Evolutionary conservation across 2,113 vertebrate species (phyloP).

Genomic region (Trogon melanurus): DNA sequence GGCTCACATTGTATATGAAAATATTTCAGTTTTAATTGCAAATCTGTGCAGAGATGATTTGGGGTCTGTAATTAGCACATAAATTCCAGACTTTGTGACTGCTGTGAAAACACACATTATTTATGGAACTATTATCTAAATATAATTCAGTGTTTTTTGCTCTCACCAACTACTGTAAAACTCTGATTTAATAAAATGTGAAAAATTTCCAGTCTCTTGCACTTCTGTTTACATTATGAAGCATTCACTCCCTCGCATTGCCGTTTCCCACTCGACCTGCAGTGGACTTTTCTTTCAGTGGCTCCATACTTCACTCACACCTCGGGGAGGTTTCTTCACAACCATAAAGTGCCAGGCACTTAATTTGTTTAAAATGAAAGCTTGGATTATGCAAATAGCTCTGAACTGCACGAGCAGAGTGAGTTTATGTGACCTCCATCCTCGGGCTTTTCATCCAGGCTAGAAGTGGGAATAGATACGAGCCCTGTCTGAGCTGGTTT

Average conservation of each 20-base stretch:
- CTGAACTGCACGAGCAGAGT: neutral
- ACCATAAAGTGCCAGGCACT: conserved; percentile 6
- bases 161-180: conserved; percentile 66
- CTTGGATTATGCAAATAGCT: conserved; percentile 26
- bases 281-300: neutral
- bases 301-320: neutral
- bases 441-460: neutral
- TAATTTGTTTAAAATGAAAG: conserved; percentile 40
- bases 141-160: conserved; percentile 68
- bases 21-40: conserved; percentile 77
- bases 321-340: conserved; percentile 26
- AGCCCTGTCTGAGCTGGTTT: neutral
- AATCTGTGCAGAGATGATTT: conserved; percentile 72
- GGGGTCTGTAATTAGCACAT: conserved; percentile 72
- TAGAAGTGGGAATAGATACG: neutral
- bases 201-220: conserved; percentile 40
- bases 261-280: neutral
- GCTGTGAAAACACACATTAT: conserved; percentile 71
- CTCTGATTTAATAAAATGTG: conserved; percentile 72
- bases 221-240: conserved; percentile 43
- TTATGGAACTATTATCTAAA: conserved; percentile 73
- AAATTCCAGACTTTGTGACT: conserved; percentile 70
- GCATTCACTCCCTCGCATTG: neutral
- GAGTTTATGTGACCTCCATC: conserved; percentile 5
- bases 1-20: conserved; percentile 70